Evolutionary conservation across 2,113 vertebrate genomes (phyloP).

Genomic region (Nothoprocta pentlandii): DNA sequence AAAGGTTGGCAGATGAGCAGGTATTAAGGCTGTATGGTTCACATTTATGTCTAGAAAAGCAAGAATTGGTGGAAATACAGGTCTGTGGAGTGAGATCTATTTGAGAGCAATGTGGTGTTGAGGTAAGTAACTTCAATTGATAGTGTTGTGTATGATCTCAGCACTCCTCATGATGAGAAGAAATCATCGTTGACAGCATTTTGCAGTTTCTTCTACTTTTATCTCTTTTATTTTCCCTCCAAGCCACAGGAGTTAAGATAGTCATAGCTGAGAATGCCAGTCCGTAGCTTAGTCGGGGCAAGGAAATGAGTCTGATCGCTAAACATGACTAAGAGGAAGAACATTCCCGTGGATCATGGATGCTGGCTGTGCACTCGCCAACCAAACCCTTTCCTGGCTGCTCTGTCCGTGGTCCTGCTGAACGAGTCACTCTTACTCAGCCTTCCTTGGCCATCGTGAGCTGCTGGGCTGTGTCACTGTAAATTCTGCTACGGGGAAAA

Average conservation of each 20-base stretch:
- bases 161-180: neutral
- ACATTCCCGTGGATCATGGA: neutral
- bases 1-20: neutral
- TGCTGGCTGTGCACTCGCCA: neutral
- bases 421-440: neutral
- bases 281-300: rapidly evolving
- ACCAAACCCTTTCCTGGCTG: neutral
- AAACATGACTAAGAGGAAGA: neutral
- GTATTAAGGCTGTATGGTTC: neutral
- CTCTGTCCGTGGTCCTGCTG: conserved; percentile 71
- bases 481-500: neutral
- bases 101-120: neutral
- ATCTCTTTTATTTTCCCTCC: neutral
- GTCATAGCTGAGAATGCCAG: neutral
- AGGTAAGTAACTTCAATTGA: neutral
- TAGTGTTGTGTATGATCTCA: neutral
- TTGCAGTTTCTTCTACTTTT: neutral
- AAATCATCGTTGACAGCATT: neutral
- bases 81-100: neutral
- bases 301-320: neutral
- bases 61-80: neutral
- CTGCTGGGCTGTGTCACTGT: neutral
- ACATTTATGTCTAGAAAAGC: neutral
- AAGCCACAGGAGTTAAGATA: neutral
- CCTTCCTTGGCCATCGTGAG: neutral